These are phyloP conservation scores for Parapristionchus giblindavisi DNA, from an alignment of 2,888 invertebrate genomes.

Conservation along the genomic window DNA sequence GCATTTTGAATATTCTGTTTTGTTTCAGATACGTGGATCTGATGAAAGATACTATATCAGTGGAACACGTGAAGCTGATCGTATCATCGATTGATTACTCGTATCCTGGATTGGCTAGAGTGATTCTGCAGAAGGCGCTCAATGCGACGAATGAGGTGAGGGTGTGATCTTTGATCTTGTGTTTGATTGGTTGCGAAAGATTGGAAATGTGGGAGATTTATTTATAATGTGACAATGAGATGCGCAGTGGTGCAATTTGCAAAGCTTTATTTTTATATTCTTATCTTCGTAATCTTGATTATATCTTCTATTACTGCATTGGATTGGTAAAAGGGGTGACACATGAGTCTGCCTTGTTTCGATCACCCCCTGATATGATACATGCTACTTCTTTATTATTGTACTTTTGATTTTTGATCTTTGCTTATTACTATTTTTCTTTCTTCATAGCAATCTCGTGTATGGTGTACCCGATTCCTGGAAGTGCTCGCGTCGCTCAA, in stretches of 20 bases:
- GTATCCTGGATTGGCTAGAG: slow-evolving; percentile 77
- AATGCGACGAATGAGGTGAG: slow-evolving; percentile 73
- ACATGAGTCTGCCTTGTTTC: too few relatives aligned
- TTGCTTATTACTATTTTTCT: neutral
- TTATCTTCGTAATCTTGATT: too few relatives aligned
- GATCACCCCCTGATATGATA: too few relatives aligned
- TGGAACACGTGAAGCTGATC: slow-evolving; percentile 91
- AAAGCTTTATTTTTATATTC: too few relatives aligned
- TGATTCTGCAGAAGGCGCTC: slow-evolving; percentile 74
- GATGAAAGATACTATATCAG: slow-evolving; percentile 81
- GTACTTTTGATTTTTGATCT: neutral
- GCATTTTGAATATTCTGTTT: too few relatives aligned
- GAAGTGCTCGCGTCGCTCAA: slow-evolving; percentile 84
- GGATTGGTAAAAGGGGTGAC: too few relatives aligned
- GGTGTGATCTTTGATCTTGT: neutral
- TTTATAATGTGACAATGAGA: neutral
- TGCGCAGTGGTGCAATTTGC: neutral
- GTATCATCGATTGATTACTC: slow-evolving; percentile 90
- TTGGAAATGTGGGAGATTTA: neutral
- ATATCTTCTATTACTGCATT: too few relatives aligned
- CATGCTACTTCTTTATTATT: too few relatives aligned
- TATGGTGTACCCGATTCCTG: slow-evolving; percentile 91
- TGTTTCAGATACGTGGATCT: slow-evolving; percentile 81
- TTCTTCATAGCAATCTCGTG: slow-evolving; percentile 71
- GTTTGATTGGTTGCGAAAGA: neutral